A percentile compares a stretch with the other conserved stretches of the same genome.
Evolutionary conservation across 2,888 invertebrate genomes (phyloP).

Genomic region (Clusia tigrina): DNA sequence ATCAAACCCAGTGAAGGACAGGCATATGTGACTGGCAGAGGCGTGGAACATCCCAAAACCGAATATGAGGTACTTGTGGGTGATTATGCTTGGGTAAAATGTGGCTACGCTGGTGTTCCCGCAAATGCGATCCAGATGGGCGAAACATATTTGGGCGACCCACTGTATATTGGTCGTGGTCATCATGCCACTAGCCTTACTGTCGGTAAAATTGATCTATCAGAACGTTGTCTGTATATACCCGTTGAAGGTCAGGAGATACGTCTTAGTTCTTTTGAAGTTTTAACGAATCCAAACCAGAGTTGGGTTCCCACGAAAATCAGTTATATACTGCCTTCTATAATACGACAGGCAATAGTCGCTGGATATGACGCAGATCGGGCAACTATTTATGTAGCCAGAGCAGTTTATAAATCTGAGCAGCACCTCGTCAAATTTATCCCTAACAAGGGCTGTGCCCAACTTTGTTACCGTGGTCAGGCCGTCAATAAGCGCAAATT

Average conservation of each 20-base stretch:
- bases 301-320: constrained; percentile 54
- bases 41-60: constrained; percentile 65
- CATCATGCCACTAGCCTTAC: constrained; percentile 67
- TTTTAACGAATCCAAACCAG: constrained; percentile 53
- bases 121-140: constrained; percentile 59
- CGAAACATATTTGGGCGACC: constrained; percentile 66
- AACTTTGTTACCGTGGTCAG: constrained; percentile 67
- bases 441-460: constrained; percentile 68
- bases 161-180: constrained; percentile 68
- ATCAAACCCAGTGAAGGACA: constrained; percentile 65
- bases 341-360: constrained; percentile 57
- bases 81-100: constrained; percentile 67
- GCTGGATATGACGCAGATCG: constrained; percentile 62
- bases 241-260: constrained; percentile 66
- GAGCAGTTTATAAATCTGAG: constrained; percentile 69
- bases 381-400: constrained; percentile 60
- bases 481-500: constrained; percentile 67
- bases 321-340: constrained; percentile 60
- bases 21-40: constrained; percentile 61
- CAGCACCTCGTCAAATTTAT: constrained; percentile 72
- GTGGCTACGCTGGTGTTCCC: constrained; percentile 62
- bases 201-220: constrained; percentile 69
- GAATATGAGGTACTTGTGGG: constrained; percentile 67
- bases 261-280: constrained; percentile 64
- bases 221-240: constrained; percentile 66